A percentile compares a stretch with the other conserved stretches of the same genome.
Conservation (phyloP, 2,888 invertebrate species). For the Mythimna impura region DNA sequence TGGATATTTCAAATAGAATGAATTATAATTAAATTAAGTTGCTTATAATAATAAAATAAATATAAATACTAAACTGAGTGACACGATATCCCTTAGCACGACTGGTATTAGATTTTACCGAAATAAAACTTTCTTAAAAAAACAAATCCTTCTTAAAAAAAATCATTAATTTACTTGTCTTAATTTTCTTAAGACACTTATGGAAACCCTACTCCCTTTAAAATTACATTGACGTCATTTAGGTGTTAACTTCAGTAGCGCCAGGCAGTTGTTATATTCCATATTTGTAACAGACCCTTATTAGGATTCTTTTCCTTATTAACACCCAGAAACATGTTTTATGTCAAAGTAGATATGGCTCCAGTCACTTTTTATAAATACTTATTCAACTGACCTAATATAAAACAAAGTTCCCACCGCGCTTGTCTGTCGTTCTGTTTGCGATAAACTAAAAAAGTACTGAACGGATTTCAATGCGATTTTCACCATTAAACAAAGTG, state of each 20-base stretch:
- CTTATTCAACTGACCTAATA: too few relatives aligned
- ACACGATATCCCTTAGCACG: background rate
- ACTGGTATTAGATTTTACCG: background rate
- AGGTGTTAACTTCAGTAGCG: slow-evolving; percentile 41
- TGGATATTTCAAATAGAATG: too few relatives aligned
- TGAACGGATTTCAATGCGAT: too few relatives aligned
- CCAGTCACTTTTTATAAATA: background rate
- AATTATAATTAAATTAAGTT: too few relatives aligned
- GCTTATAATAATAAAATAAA: too few relatives aligned
- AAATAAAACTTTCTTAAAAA: background rate
- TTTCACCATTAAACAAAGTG: too few relatives aligned
- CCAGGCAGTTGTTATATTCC: slow-evolving; percentile 5
- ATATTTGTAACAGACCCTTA: slow-evolving; percentile 46
- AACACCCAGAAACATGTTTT: slow-evolving; percentile 17
- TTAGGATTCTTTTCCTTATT: slow-evolving; percentile 37
- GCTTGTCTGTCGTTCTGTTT: too few relatives aligned
- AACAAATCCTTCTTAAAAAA: background rate
- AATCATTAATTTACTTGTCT: background rate
- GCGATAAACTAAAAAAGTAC: too few relatives aligned
- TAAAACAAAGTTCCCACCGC: too few relatives aligned
- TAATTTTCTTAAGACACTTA: background rate
- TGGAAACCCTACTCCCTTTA: slow-evolving; percentile 23
- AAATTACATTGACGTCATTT: slow-evolving; percentile 49
- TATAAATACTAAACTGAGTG: too few relatives aligned
- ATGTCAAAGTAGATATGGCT: background rate